Evolutionary conservation across 2,113 vertebrate species (phyloP).

Genomic region (Pyrgilauda ruficollis): DNA sequence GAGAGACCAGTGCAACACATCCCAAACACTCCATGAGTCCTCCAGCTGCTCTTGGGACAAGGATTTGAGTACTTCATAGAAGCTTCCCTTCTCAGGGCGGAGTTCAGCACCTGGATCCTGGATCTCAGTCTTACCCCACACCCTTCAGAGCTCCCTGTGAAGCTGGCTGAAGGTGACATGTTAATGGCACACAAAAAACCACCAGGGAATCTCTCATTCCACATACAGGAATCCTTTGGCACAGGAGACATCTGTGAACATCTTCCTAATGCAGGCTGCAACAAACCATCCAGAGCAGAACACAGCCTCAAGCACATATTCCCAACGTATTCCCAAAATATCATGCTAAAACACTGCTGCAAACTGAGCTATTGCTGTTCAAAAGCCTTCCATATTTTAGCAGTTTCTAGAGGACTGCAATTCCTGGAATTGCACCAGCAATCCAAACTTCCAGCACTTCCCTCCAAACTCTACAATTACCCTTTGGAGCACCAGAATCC

Average conservation of each 20-base stretch:
- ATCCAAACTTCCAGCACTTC: not conserved
- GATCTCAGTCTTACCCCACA: not conserved
- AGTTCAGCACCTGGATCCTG: not conserved
- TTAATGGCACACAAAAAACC: not conserved
- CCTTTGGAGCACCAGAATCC: not conserved
- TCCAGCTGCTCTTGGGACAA: not conserved
- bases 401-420: not conserved
- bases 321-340: not conserved
- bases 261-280: not conserved
- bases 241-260: not conserved
- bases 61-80: not conserved
- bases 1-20: not conserved
- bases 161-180: not conserved
- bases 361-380: not conserved
- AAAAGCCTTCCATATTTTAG: not conserved
- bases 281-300: not conserved
- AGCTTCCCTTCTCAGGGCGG: not conserved
- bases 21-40: not conserved
- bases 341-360: accelerated
- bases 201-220: not conserved
- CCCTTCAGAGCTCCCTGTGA: not conserved
- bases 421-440: not conserved
- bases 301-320: not conserved
- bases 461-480: not conserved
- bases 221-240: not conserved